Conservation (phyloP, 2,113 vertebrate genomes). For the Nibea albiflora region DNA sequence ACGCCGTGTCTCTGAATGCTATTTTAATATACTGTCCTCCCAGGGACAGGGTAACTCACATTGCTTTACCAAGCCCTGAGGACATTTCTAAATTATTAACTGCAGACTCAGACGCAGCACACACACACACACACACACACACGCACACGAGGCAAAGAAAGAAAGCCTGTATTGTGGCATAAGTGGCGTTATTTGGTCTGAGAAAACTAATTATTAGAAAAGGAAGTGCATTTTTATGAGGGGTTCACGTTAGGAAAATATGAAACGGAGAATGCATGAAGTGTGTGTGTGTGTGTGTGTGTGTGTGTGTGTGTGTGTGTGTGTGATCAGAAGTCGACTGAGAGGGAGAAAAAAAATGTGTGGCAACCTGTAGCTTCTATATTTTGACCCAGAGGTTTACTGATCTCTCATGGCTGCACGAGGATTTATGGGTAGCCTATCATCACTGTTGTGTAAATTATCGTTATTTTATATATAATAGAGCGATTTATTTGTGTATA, state of each 20-base stretch:
- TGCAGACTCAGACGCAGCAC: neutral
- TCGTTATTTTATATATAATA: too few species aligned
- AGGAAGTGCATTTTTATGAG: neutral
- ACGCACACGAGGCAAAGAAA: neutral
- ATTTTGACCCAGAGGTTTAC: too few species aligned
- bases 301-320: neutral
- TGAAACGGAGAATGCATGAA: neutral
- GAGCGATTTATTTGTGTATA: too few species aligned
- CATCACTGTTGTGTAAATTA: too few species aligned
- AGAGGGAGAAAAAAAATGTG: neutral
- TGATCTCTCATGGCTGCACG: too few species aligned
- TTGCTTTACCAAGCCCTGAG: slow-evolving; percentile 50
- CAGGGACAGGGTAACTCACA: slow-evolving; percentile 16
- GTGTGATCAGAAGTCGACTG: neutral
- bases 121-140: slow-evolving; percentile 7
- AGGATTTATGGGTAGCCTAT: too few species aligned
- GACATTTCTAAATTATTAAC: slow-evolving; percentile 66
- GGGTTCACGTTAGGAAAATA: neutral
- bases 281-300: neutral
- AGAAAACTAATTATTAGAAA: slow-evolving; percentile 13
- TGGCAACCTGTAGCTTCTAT: neutral
- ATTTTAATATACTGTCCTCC: slow-evolving; percentile 33
- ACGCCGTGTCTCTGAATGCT: slow-evolving; percentile 17
- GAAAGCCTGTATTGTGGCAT: neutral
- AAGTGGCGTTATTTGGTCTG: slow-evolving; percentile 7